phyloP scores from a whole-genome alignment of 1,140 invertebrate genomes.

The Pseudomyrmex pallidus region DNA sequence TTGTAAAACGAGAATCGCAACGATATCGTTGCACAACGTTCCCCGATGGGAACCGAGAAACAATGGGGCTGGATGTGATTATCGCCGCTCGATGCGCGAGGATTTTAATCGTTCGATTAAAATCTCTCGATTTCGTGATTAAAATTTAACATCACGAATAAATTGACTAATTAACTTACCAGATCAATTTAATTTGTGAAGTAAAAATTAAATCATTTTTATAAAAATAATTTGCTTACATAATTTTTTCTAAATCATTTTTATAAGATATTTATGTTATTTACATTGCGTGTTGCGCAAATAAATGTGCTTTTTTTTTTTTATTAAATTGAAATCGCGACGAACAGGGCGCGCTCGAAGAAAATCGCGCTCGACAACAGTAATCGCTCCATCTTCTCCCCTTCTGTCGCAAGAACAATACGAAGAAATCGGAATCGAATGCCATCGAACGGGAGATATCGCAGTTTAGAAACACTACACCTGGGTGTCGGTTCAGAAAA shows the following conservation, averaged over 20 bases:
- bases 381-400: not conserved
- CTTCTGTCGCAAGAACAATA: not conserved
- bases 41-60: not conserved
- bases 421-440: not conserved
- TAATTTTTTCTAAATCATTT: too few relatives aligned
- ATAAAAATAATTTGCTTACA: too few relatives aligned
- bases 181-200: too few relatives aligned
- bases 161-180: too few relatives aligned
- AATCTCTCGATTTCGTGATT: not conserved
- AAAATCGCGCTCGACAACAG: not conserved
- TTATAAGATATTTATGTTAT: not conserved
- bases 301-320: too few relatives aligned
- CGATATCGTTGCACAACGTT: slow-evolving; percentile 23
- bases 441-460: slow-evolving; percentile 10
- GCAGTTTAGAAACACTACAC: not conserved
- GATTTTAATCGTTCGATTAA: not conserved
- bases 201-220: too few relatives aligned
- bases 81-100: not conserved
- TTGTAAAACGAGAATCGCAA: not conserved
- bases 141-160: not conserved
- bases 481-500: slow-evolving; percentile 8
- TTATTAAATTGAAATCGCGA: too few relatives aligned
- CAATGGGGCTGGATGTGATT: slow-evolving; percentile 22
- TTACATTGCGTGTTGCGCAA: not conserved
- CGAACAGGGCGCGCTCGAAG: too few relatives aligned